phyloP scores from a whole-genome alignment of 2,113 vertebrate species.

The Chionomys nivalis region DNA sequence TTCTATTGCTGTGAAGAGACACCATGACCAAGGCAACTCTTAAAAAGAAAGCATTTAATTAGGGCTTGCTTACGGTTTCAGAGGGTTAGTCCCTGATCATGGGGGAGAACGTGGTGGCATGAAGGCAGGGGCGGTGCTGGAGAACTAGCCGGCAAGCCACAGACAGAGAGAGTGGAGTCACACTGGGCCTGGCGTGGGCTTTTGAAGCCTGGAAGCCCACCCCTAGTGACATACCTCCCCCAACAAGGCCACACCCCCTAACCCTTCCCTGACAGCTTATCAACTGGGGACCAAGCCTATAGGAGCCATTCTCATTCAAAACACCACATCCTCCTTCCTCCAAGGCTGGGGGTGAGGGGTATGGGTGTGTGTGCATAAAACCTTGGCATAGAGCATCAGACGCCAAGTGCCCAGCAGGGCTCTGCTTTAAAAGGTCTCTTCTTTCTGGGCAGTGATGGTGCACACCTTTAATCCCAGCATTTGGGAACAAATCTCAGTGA shows the following conservation, averaged over 20 bases:
- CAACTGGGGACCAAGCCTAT: background rate
- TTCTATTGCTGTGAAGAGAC: background rate
- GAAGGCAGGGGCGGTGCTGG: background rate
- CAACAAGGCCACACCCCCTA: background rate
- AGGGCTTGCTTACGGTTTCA: background rate
- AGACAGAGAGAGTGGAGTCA: background rate
- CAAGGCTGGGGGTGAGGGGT: background rate
- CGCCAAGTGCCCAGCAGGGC: rapidly evolving
- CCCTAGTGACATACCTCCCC: background rate
- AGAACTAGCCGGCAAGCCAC: background rate
- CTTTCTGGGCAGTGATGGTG: too few relatives aligned
- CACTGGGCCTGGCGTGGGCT: background rate
- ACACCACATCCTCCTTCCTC: background rate
- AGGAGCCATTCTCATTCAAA: background rate
- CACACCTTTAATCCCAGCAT: too few relatives aligned
- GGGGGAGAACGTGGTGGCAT: rapidly evolving
- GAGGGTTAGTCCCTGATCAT: background rate
- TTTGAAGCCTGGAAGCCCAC: background rate
- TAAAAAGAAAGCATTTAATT: background rate
- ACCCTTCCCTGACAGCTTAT: background rate
- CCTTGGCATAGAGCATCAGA: background rate
- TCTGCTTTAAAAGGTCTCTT: background rate
- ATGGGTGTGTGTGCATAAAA: background rate
- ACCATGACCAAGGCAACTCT: background rate
- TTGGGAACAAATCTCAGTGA: too few relatives aligned